A percentile compares a stretch with the other conserved stretches of the same genome.
These are phyloP conservation scores for Melanostigma gelatinosum DNA, from an alignment of 2,113 vertebrate species.

Conservation along the genomic window DNA sequence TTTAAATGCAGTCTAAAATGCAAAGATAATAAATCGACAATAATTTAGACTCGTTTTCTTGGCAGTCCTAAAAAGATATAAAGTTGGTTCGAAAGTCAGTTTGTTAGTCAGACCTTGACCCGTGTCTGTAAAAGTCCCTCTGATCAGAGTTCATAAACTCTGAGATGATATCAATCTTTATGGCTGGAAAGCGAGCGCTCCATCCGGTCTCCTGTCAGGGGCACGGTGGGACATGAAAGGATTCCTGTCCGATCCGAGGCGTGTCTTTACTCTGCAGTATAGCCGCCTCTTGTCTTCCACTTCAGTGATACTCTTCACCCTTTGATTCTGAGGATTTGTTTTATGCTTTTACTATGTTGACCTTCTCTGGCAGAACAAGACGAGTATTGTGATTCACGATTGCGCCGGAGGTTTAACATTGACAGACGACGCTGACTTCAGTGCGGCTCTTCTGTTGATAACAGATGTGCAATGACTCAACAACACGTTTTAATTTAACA, in stretches of 20 bases:
- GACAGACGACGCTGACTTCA: background rate
- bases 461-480: background rate
- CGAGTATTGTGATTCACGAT: background rate
- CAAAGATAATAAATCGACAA: background rate
- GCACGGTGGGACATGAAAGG: slow-evolving; percentile 31
- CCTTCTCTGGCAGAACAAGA: slow-evolving; percentile 7
- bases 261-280: slow-evolving; percentile 5
- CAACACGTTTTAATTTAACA: too few relatives aligned
- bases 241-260: slow-evolving; percentile 8
- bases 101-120: slow-evolving; percentile 63
- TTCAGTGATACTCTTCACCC: background rate
- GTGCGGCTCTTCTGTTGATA: background rate
- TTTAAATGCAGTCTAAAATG: background rate
- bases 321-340: slow-evolving; percentile 24
- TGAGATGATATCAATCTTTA: slow-evolving; percentile 65
- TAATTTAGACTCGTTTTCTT: background rate
- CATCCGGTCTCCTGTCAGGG: slow-evolving; percentile 11
- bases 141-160: slow-evolving; percentile 58
- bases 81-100: background rate
- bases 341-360: slow-evolving; percentile 59
- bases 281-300: background rate
- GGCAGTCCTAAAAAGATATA: background rate
- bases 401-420: slow-evolving; percentile 2
- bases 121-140: slow-evolving; percentile 3
- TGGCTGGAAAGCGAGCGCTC: slow-evolving; percentile 28